Base-by-base conservation (phyloP, 2,888 invertebrate species). In the Machimus rusticus region DNA sequence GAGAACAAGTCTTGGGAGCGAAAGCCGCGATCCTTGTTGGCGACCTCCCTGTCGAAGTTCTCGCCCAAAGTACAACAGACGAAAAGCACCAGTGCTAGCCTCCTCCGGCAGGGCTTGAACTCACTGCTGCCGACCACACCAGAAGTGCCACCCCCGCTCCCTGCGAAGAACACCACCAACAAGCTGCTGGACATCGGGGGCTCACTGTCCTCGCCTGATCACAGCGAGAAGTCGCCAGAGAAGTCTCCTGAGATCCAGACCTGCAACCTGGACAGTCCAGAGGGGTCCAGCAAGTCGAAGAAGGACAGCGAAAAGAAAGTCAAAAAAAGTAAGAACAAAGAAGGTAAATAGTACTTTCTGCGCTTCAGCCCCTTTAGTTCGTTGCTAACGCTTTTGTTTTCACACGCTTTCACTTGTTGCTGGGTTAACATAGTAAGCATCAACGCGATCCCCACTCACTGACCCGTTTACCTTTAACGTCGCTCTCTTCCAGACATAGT, bases 261-360 rank as follows among this genome's bases (percentile, higher is more conserved):
- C 1, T 93, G 90, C 91, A 93, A 92, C 89, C 92, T 93, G 90
- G 93, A 93, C 90, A 94, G 94, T 91, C 94, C 94, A 74, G 92
- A 93, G 87, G 93, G 93, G 87, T 94, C 94, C 12, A 93, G 92
- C 90, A 93, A 93, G 91, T 93, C 93, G 37, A 93, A 93, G 91
- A 93, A 93, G 92, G 93, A 93, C 91, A 89, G 92, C 89, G 92
- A 92, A 90, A 92, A 92, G 91, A 92, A 92, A 92, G 92, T 91
- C 87, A 92, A 92, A 92, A 92, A 92, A 92, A 92, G 92, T 92
- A 92, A 92, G 92, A 92, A 91, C 90, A 92, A 92, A 92, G 92
- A 92, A 92, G 92, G 92, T 92, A 92, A 92, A 76, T 99, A 99
- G 99, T 99, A 90, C 95, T 99, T 91, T 99, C 93, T 85, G 85